These are phyloP conservation scores for Allophyes oxyacanthae DNA, from an alignment of 2,888 invertebrate genomes.

Conservation along the genomic window DNA sequence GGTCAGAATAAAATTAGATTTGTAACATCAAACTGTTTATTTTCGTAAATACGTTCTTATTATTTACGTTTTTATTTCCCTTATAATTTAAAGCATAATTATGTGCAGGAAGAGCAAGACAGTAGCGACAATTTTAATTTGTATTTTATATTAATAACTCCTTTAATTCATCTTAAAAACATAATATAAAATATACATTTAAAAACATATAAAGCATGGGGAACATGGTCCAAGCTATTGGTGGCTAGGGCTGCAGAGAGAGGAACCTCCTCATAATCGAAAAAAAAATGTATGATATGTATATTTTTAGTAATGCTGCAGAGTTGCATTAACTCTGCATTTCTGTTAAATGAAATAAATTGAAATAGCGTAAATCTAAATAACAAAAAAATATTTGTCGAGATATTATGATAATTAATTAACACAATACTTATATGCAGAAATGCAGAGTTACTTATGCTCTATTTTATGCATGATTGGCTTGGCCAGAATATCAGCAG, in stretches of 20 bases:
- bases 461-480: too few species aligned
- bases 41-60: constrained; percentile 61
- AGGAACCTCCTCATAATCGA: constrained; percentile 24
- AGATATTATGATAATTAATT: not conserved
- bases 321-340: constrained; percentile 30
- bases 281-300: constrained; percentile 54
- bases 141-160: constrained; percentile 8
- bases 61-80: constrained; percentile 27
- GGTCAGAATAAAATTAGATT: constrained; percentile 23
- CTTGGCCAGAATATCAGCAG: too few species aligned
- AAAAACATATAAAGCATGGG: too few species aligned
- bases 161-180: too few species aligned
- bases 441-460: constrained; percentile 41
- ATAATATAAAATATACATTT: too few species aligned
- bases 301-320: constrained; percentile 42
- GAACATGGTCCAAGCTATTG: too few species aligned
- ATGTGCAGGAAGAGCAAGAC: constrained; percentile 77
- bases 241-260: too few species aligned
- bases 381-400: constrained; percentile 17
- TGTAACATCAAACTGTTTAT: constrained; percentile 80
- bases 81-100: constrained; percentile 50
- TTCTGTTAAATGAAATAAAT: constrained; percentile 21
- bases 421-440: constrained; percentile 13
- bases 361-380: constrained; percentile 15
- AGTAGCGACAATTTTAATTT: constrained; percentile 63